A percentile compares a stretch with the other conserved stretches of the same genome.
Conservation (phyloP, 1,140 invertebrate species). For the Nephotettix cincticeps region DNA sequence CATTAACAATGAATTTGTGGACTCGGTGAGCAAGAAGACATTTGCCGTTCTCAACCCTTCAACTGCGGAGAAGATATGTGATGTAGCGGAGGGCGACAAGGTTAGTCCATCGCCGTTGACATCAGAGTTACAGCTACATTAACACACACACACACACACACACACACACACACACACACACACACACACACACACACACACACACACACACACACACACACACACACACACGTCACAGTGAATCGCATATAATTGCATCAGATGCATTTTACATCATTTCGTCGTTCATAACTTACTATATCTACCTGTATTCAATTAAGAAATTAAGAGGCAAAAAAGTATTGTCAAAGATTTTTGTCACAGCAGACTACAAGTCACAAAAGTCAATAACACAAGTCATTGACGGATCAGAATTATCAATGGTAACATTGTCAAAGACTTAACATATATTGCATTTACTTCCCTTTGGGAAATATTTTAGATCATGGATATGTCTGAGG, state of each 20-base stretch:
- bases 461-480: too few species aligned
- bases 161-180: not conserved
- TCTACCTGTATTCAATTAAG: too few species aligned
- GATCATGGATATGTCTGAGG: too few species aligned
- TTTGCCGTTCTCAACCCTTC: slow-evolving; percentile 78
- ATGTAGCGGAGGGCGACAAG: slow-evolving; percentile 81
- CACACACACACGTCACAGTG: not conserved
- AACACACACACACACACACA: not conserved
- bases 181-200: not conserved
- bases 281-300: too few species aligned
- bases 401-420: too few species aligned
- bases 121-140: not conserved
- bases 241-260: not conserved
- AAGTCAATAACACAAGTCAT: too few species aligned
- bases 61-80: slow-evolving; percentile 71
- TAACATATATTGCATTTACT: too few species aligned
- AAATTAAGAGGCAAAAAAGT: too few species aligned
- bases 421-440: too few species aligned
- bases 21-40: slow-evolving; percentile 69
- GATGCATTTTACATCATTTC: not conserved
- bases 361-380: too few species aligned
- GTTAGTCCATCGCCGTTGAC: slow-evolving; percentile 40
- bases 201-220: not conserved
- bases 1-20: slow-evolving; percentile 91
- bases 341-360: too few species aligned